phyloP scores from a whole-genome alignment of 2,888 invertebrate genomes.

The Napeogenes sylphis region DNA sequence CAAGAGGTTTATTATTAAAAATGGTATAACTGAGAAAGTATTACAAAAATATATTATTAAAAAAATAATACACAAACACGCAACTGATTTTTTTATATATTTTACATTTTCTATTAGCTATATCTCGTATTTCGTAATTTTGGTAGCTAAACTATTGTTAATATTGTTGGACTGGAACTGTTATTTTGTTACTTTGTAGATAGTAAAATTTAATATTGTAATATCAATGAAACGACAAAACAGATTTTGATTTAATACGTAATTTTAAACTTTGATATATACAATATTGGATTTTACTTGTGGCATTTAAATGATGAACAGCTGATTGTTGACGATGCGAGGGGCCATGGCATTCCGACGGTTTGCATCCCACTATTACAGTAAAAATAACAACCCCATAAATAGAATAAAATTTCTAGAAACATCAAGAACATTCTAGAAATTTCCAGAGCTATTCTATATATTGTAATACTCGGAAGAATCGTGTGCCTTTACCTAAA shows the following conservation, averaged over 20 bases:
- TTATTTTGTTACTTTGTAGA: background rate
- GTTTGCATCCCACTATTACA: conserved; percentile 18
- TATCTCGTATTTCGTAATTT: background rate
- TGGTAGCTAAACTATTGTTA: background rate
- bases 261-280: background rate
- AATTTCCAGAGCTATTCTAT: conserved; percentile 7
- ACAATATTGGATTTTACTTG: conserved; percentile 13
- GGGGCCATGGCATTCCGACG: conserved; percentile 47
- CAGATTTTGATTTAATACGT: too few relatives aligned
- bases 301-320: conserved; percentile 36
- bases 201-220: background rate
- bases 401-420: background rate
- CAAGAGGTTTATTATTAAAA: background rate
- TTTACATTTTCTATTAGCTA: background rate
- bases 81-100: background rate
- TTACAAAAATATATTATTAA: too few relatives aligned
- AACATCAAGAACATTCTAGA: background rate
- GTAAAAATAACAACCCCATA: conserved; percentile 9
- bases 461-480: conserved; percentile 32
- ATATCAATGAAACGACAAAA: background rate
- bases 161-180: background rate
- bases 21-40: too few relatives aligned
- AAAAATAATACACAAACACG: too few relatives aligned
- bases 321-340: conserved; percentile 54
- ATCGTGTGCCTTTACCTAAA: conserved; percentile 41